Evolutionary conservation across 2,888 invertebrate species (phyloP), one percentile per base, ranked within the genome.

Genomic region (Stratiomys singularior): DNA sequence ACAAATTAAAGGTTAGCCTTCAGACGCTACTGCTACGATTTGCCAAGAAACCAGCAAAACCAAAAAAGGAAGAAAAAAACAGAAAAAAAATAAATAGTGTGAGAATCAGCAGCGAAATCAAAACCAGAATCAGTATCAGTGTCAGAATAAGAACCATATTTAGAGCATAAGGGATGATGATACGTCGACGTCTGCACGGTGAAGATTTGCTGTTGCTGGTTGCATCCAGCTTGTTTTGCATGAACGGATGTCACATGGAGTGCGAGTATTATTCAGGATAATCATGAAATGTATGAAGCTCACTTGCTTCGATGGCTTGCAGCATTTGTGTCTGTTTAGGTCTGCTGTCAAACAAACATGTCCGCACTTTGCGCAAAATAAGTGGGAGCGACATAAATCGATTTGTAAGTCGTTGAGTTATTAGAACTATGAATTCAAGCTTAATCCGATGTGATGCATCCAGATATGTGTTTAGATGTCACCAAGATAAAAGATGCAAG

Each of bases 391-490:
- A 74, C 58, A 74, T 74, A 74, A 74, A 74, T 74, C 58, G 74
- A 58, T 74, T 74, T 74, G 60, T 74, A 74, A 74, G 74, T 74
- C 74, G 74, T 58, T 74, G 74, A 74, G 74, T 74, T 74, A 74
- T 74, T 74, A 60, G 60, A 74, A 74, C 60, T 74, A 74, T 74
- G 74, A 74, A 58, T 74, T 74, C 58, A 58, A 23, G 27, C 25
- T n/a, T 74, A 47, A 74, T 74, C 74, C 74, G 74, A 74, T 58
- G 23, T 23, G 58, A 44, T 74, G 30, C 37, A 58, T 69, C 47
- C 47, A 69, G 9, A 47, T 69, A 25, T 69, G 46, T 69, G 69
- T 69, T 69, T 69, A 23, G 69, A 47, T 69, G 69, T 69, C 69
- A 60, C 23, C 60, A 23, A n/a, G 25, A 60, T 60, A 60, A 60